These are phyloP conservation scores for Aphidoletes aphidimyza DNA, from an alignment of 2,888 invertebrate species.

Conservation along the genomic window DNA sequence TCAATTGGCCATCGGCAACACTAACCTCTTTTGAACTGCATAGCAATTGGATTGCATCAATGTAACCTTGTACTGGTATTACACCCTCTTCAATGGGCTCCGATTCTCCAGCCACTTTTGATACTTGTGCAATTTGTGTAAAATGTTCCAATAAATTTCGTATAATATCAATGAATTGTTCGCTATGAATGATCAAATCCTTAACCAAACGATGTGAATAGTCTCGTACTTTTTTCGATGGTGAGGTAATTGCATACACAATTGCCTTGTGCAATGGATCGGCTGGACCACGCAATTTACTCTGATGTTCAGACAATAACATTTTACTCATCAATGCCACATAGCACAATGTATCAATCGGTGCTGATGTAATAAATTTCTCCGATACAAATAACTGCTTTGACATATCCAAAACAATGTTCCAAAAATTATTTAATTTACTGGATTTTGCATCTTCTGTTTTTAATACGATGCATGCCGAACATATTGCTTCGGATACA, in stretches of 20 bases:
- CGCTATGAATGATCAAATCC: constrained; percentile 70
- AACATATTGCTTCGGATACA: constrained; percentile 78
- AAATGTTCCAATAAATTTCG: constrained; percentile 75
- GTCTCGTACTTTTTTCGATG: constrained; percentile 72
- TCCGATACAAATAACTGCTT: constrained; percentile 86
- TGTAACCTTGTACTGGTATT: constrained; percentile 61
- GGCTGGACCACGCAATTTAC: constrained; percentile 74
- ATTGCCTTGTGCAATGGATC: constrained; percentile 78
- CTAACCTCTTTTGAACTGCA: constrained; percentile 61
- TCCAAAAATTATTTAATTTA: constrained; percentile 73
- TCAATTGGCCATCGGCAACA: constrained; percentile 68
- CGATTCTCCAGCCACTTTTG: constrained; percentile 67
- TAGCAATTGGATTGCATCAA: constrained; percentile 62
- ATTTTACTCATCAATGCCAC: constrained; percentile 80
- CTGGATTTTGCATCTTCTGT: constrained; percentile 69
- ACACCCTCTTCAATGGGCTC: constrained; percentile 60
- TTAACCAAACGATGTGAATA: constrained; percentile 73
- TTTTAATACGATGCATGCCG: constrained; percentile 75
- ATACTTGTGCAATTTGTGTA: constrained; percentile 73
- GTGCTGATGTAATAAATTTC: constrained; percentile 77
- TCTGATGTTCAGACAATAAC: constrained; percentile 76
- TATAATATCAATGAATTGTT: constrained; percentile 73
- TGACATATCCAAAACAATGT: constrained; percentile 76
- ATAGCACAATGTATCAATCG: constrained; percentile 77
- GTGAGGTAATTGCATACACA: constrained; percentile 74